Evolutionary conservation across 2,113 vertebrate species (phyloP).

Genomic region (human (Homo sapiens)): DNA sequence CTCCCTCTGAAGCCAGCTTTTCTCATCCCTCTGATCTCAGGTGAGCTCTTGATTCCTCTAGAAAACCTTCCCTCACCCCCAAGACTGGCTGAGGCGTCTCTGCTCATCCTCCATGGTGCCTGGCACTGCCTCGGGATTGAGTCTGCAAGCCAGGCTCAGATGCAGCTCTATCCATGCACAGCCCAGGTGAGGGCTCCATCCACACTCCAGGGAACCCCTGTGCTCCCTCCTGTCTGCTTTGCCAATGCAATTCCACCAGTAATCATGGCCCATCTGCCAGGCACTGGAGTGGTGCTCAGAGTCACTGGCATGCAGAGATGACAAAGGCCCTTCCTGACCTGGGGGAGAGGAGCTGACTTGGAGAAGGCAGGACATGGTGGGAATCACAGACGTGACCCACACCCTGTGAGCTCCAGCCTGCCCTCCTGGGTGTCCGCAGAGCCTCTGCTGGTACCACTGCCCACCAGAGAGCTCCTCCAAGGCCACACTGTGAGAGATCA

Average conservation of each 20-base stretch:
- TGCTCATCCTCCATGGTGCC: fast-evolving
- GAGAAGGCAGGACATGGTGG: fast-evolving
- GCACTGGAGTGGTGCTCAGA: fast-evolving
- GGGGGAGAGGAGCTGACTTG: fast-evolving
- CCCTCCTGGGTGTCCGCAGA: not conserved
- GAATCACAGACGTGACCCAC: fast-evolving
- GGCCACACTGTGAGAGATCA: fast-evolving
- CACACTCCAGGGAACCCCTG: fast-evolving
- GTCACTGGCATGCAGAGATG: fast-evolving
- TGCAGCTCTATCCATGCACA: fast-evolving
- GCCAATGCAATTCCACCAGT: fast-evolving
- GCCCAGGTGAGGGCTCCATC: fast-evolving
- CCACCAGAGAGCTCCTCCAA: not conserved
- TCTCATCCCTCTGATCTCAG: not conserved
- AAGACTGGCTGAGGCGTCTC: fast-evolving
- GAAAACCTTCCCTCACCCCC: not conserved
- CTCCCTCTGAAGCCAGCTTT: not conserved
- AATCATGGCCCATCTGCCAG: fast-evolving
- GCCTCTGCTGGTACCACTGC: not conserved
- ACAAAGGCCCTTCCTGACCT: fast-evolving
- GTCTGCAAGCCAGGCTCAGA: not conserved
- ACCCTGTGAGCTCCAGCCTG: fast-evolving
- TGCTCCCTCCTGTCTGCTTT: fast-evolving
- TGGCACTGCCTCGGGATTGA: no score
- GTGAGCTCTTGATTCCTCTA: fast-evolving